A percentile compares a stretch with the other conserved stretches of the same genome.
These are phyloP conservation scores for Casuarius casuarius DNA, from an alignment of 2,113 vertebrate genomes.

Conservation along the genomic window DNA sequence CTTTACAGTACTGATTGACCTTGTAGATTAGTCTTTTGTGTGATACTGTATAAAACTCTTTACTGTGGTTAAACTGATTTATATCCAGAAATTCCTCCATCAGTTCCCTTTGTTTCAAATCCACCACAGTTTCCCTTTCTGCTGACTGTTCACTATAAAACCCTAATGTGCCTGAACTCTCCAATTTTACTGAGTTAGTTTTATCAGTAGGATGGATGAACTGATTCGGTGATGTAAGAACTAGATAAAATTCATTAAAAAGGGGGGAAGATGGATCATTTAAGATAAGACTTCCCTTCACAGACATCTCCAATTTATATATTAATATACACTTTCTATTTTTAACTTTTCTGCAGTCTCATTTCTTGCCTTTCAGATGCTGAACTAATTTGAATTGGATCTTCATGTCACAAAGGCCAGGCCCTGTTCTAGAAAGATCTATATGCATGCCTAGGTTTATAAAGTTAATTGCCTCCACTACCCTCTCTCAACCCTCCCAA, in stretches of 20 bases:
- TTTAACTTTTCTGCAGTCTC: rapidly evolving
- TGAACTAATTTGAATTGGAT: neutral
- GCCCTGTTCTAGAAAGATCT: neutral
- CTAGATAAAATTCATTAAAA: neutral
- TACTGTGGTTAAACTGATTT: neutral
- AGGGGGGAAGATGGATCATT: neutral
- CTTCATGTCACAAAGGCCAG: neutral
- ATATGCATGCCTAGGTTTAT: rapidly evolving
- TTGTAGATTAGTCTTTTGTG: neutral
- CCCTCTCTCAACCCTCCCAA: neutral
- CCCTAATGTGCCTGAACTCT: neutral
- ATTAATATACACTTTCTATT: neutral
- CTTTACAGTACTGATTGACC: neutral
- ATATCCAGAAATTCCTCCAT: neutral
- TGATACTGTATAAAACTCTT: neutral
- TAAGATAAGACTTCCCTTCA: neutral
- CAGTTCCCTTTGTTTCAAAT: neutral
- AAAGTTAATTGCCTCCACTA: rapidly evolving
- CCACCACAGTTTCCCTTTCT: neutral
- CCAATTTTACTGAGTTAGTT: neutral
- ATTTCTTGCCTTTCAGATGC: neutral
- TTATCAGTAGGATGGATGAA: neutral
- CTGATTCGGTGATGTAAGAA: neutral
- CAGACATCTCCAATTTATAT: neutral
- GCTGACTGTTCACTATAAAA: neutral